Evolutionary conservation across 2,797 vertebrate species (phyloP).

Genomic region (Pseudopleuronectes americanus): DNA sequence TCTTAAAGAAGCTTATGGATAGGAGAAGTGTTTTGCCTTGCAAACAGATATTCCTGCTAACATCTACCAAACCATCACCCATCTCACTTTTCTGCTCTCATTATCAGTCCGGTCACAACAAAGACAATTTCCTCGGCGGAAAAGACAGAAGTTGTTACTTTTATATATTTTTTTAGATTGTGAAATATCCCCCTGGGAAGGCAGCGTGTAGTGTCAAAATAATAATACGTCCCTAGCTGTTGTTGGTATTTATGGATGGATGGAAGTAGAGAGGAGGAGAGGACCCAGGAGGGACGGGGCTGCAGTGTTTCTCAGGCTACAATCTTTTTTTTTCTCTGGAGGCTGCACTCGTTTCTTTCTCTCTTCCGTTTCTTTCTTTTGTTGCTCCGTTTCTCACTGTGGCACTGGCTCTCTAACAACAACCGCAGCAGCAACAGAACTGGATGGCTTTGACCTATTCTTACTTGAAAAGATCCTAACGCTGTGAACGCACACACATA

Average conservation of each 20-base stretch:
- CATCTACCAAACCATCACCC: slow-evolving; percentile 35
- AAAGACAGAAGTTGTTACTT: neutral
- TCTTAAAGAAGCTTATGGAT: neutral
- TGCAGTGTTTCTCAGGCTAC: slow-evolving; percentile 63
- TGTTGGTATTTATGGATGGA: slow-evolving; percentile 21
- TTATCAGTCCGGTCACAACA: slow-evolving; percentile 2
- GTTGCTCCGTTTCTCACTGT: slow-evolving; percentile 59
- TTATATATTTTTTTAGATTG: neutral
- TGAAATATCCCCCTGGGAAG: neutral
- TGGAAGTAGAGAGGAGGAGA: slow-evolving; percentile 42
- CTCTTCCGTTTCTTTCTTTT: slow-evolving; percentile 45
- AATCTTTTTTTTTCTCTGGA: slow-evolving; percentile 42
- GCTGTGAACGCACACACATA: slow-evolving; percentile 38
- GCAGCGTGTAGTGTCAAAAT: neutral
- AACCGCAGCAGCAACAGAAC: slow-evolving; percentile 67
- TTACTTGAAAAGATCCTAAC: slow-evolving; percentile 64
- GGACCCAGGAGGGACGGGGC: slow-evolving; percentile 65
- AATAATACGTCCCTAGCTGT: neutral
- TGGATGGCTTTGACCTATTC: slow-evolving; percentile 77
- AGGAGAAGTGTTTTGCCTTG: slow-evolving; percentile 2
- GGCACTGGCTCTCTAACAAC: slow-evolving; percentile 70
- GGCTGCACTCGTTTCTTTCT: slow-evolving; percentile 43
- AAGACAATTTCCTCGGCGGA: neutral
- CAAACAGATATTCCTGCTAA: slow-evolving; percentile 52
- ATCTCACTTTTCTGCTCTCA: slow-evolving; percentile 36